Percentiles rank a stretch among this genome's conserved stretches.
These are phyloP conservation scores for Drosophila greeni DNA, from an alignment of 2,888 invertebrate species.

Conservation along the genomic window DNA sequence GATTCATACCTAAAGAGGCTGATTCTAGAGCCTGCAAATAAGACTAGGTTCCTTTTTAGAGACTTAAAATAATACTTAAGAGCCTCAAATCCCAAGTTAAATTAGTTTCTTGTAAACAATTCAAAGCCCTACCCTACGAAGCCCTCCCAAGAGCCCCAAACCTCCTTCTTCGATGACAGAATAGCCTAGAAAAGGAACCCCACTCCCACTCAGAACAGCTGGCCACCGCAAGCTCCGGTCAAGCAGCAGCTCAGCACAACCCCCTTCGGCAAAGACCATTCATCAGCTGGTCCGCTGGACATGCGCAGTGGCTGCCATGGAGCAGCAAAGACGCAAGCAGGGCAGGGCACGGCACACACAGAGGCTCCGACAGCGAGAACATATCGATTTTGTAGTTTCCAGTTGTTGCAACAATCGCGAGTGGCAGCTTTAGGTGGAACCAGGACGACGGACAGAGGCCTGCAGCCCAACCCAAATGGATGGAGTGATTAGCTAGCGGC, in stretches of 20 bases:
- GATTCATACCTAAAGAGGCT: no score
- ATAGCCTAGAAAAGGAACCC: not conserved
- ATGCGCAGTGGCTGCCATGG: not conserved
- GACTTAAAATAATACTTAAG: no score
- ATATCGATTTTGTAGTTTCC: conserved; percentile 12
- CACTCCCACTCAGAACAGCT: not conserved
- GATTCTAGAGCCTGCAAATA: no score
- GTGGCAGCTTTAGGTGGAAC: not conserved
- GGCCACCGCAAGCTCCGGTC: not conserved
- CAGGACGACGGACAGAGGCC: conserved; percentile 4
- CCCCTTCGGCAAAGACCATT: not conserved
- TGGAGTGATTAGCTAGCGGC: conserved; percentile 16
- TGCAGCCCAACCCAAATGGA: conserved; percentile 1
- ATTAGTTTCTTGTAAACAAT: no score
- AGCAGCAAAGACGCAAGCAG: not conserved
- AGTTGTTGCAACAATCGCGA: conserved; percentile 9
- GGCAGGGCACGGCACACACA: conserved; percentile 3
- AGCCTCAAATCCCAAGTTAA: no score
- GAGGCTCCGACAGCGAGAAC: conserved; percentile 8
- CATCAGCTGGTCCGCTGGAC: conserved; percentile 7
- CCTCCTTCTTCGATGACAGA: not conserved
- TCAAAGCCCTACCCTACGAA: no score
- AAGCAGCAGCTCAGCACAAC: not conserved
- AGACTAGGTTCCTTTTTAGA: no score
- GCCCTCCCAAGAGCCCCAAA: no score